Conservation (phyloP, 2,888 invertebrate genomes). For the Ormyrus rosae region DNA sequence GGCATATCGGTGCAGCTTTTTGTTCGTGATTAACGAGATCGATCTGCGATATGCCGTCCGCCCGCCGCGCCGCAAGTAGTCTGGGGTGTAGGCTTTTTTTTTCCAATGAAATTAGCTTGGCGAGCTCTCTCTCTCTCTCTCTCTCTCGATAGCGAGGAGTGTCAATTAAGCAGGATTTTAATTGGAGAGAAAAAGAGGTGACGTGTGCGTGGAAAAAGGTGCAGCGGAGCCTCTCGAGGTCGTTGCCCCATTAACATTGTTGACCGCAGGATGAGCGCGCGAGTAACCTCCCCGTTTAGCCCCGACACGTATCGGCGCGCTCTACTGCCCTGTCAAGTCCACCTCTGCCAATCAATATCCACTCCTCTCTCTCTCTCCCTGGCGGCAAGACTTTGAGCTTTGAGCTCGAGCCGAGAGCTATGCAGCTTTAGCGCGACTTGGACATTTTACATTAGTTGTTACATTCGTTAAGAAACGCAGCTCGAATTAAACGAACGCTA, state of each 20-base stretch:
- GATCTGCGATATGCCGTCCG: too few relatives aligned
- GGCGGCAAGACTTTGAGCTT: neutral
- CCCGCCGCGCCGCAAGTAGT: too few relatives aligned
- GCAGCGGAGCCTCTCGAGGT: conserved; percentile 14
- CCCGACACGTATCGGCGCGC: conserved; percentile 35
- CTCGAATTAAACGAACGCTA: neutral
- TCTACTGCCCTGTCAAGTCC: conserved; percentile 58
- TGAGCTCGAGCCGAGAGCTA: neutral
- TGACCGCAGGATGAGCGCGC: neutral
- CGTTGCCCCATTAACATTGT: conserved; percentile 35
- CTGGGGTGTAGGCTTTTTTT: too few relatives aligned
- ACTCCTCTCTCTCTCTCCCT: conserved; percentile 41
- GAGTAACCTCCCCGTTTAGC: conserved; percentile 57
- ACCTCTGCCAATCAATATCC: conserved; percentile 65
- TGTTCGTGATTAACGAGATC: too few relatives aligned
- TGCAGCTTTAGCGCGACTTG: neutral
- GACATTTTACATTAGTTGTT: too few relatives aligned
- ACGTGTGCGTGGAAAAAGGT: too few relatives aligned
- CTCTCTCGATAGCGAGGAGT: too few relatives aligned
- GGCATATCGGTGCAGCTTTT: too few relatives aligned
- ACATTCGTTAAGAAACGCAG: conserved; percentile 2
- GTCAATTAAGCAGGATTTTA: too few relatives aligned
- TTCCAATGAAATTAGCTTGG: too few relatives aligned
- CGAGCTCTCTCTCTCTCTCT: too few relatives aligned
- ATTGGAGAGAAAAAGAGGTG: too few relatives aligned